phyloP scores from a whole-genome alignment of 1,140 invertebrate species.

The Parapsyche elsis region DNA sequence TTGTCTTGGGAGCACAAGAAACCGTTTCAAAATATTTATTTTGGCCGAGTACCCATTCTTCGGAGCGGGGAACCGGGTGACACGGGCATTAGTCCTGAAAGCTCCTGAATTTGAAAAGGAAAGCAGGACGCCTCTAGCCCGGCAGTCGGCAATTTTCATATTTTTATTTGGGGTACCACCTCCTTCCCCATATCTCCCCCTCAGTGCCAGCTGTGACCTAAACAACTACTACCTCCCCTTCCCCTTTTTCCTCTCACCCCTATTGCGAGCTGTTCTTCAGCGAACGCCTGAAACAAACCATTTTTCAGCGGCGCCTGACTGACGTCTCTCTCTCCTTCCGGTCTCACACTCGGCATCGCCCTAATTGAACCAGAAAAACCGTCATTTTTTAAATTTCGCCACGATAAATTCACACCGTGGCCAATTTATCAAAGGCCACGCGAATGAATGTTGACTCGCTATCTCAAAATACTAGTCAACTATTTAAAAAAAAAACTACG shows the following conservation, averaged over 20 bases:
- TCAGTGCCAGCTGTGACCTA: conserved; percentile 28
- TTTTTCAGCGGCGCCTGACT: conserved; percentile 27
- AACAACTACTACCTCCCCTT: too few relatives aligned
- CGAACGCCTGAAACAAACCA: conserved; percentile 27
- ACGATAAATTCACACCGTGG: neutral
- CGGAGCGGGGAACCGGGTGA: neutral
- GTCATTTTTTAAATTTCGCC: neutral
- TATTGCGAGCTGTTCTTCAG: too few relatives aligned
- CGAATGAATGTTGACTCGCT: too few relatives aligned
- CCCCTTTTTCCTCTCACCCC: too few relatives aligned
- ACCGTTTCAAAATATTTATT: conserved; percentile 2
- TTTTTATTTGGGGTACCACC: conserved; percentile 26
- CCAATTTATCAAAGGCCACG: neutral
- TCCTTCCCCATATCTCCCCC: too few relatives aligned
- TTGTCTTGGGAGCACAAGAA: too few relatives aligned
- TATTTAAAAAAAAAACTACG: too few relatives aligned
- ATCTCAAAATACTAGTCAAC: too few relatives aligned
- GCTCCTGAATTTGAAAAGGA: conserved; percentile 40
- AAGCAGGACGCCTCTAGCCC: conserved; percentile 1
- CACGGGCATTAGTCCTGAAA: conserved; percentile 39
- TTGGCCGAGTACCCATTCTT: neutral
- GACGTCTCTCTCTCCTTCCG: conserved; percentile 21
- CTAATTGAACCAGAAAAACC: neutral
- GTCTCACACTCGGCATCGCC: neutral
- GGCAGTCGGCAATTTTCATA: conserved; percentile 34